These are phyloP conservation scores for Heliconius himera DNA, from an alignment of 1,140 invertebrate species.

Conservation along the genomic window DNA sequence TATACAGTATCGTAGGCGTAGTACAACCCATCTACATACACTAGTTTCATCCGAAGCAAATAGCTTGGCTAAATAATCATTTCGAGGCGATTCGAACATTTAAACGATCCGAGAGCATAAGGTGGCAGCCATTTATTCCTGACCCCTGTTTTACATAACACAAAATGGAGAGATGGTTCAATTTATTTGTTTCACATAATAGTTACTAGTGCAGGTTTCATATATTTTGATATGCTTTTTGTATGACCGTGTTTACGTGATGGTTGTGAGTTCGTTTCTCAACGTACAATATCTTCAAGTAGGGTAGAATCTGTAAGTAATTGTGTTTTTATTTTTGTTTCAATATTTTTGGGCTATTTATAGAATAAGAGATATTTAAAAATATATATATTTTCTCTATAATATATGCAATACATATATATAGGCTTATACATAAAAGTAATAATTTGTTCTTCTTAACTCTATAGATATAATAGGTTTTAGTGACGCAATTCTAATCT, in stretches of 20 bases:
- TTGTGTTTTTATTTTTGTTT: too few species aligned
- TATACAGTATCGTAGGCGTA: not conserved
- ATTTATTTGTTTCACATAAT: not conserved
- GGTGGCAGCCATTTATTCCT: not conserved
- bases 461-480: not conserved
- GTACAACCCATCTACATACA: not conserved
- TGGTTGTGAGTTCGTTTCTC: not conserved
- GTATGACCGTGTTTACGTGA: not conserved
- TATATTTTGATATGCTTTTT: not conserved
- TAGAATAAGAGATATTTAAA: too few species aligned
- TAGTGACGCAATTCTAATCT: not conserved
- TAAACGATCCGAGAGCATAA: conserved; percentile 1
- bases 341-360: too few species aligned
- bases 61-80: not conserved
- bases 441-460: not conserved
- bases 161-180: not conserved
- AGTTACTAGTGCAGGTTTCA: not conserved
- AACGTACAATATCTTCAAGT: too few species aligned
- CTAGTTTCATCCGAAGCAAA: conserved; percentile 9
- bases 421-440: not conserved
- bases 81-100: not conserved
- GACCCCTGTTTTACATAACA: not conserved
- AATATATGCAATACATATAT: too few species aligned
- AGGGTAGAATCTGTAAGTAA: too few species aligned
- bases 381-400: too few species aligned